These are phyloP conservation scores for Gambusia holbrooki DNA, from an alignment of 2,113 vertebrate genomes.

Conservation along the genomic window DNA sequence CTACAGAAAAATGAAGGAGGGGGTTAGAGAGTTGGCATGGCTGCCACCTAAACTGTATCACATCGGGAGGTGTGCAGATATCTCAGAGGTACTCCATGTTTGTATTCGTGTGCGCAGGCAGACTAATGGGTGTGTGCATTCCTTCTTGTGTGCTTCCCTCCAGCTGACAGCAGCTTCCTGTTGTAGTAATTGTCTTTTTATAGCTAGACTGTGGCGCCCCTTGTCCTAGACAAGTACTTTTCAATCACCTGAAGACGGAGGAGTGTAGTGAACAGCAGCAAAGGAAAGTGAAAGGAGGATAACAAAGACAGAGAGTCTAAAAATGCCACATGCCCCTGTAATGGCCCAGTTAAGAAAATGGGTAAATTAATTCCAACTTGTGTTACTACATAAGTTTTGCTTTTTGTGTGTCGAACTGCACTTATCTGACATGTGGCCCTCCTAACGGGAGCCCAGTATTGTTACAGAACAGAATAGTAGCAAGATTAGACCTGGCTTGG, in stretches of 20 bases:
- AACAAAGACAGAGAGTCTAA: conserved; percentile 1
- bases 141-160: conserved; percentile 36
- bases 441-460: conserved; percentile 53
- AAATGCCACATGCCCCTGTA: background rate
- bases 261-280: conserved; percentile 1
- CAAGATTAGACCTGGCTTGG: conserved; percentile 63
- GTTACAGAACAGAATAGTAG: conserved; percentile 61
- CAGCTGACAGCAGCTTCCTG: conserved; percentile 65
- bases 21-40: conserved; percentile 10
- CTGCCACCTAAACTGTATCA: conserved; percentile 6
- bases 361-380: background rate
- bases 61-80: conserved; percentile 7
- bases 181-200: conserved; percentile 65
- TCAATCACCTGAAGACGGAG: conserved; percentile 33
- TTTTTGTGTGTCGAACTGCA: conserved; percentile 35
- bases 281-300: conserved; percentile 22
- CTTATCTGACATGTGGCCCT: conserved; percentile 40
- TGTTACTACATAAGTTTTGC: conserved; percentile 23
- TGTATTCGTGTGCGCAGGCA: conserved; percentile 26
- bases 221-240: conserved; percentile 37
- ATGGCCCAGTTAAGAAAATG: conserved; percentile 9
- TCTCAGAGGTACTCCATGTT: conserved; percentile 6
- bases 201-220: conserved; percentile 44
- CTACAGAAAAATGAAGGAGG: conserved; percentile 46
- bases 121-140: conserved; percentile 42